Conservation (phyloP, 2,888 invertebrate species). For the Eumacrocentrus americanus region DNA sequence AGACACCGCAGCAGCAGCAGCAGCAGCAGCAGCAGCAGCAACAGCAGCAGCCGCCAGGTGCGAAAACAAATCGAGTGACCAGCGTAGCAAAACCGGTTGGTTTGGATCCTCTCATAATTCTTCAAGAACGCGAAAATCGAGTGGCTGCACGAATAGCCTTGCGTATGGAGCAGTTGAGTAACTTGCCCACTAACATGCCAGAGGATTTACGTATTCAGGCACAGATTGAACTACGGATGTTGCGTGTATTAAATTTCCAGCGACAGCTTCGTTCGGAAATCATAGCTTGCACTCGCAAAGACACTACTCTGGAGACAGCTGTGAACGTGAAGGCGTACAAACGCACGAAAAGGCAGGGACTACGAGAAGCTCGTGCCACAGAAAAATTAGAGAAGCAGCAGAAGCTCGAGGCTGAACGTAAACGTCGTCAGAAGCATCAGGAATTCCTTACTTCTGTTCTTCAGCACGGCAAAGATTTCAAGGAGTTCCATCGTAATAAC, state of each 20-base stretch:
- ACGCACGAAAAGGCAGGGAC: constrained; percentile 92
- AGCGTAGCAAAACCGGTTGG: constrained; percentile 91
- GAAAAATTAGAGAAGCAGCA: constrained; percentile 99
- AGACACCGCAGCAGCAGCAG: constrained; percentile 47
- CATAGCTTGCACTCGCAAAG: constrained; percentile 85
- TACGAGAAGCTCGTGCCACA: constrained; percentile 96
- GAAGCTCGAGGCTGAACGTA: constrained; percentile 96
- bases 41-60: constrained; percentile 63
- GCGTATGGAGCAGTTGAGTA: constrained; percentile 87
- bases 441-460: constrained; percentile 91
- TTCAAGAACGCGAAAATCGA: constrained; percentile 95
- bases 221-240: constrained; percentile 91
- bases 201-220: constrained; percentile 92
- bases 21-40: constrained; percentile 52
- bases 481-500: constrained; percentile 95
- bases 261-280: constrained; percentile 86
- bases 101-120: constrained; percentile 88
- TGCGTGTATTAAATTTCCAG: constrained; percentile 95
- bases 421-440: constrained; percentile 97
- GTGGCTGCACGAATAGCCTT: constrained; percentile 89
- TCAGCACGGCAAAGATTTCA: constrained; percentile 97
- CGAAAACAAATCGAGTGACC: constrained; percentile 83
- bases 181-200: constrained; percentile 86
- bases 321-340: constrained; percentile 98
- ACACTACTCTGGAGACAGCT: constrained; percentile 96